Evolutionary conservation across 2,113 vertebrate genomes (phyloP).

Genomic region (Dromiciops gliroides): DNA sequence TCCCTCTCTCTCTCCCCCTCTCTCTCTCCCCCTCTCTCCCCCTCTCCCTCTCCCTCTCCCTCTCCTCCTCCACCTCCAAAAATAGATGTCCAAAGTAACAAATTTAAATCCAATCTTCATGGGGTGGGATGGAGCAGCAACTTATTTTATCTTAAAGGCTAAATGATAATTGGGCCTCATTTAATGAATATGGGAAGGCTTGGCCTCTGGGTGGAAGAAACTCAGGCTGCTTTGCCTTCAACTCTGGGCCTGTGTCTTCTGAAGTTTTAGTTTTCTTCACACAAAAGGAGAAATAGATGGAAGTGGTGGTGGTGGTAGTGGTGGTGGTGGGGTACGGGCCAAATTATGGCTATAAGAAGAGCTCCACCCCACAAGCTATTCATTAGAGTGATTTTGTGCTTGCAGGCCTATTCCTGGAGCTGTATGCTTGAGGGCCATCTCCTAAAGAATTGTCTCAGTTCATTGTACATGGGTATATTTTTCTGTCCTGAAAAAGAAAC

Average conservation of each 20-base stretch:
- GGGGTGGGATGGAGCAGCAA: not conserved
- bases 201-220: not conserved
- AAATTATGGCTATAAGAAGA: not conserved
- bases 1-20: not conserved
- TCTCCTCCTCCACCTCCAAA: not conserved
- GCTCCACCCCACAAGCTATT: not conserved
- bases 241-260: not conserved
- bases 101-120: conserved; percentile 9
- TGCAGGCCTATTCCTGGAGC: conserved; percentile 14
- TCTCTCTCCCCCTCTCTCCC: not conserved
- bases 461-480: not conserved
- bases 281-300: not conserved
- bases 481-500: conserved; percentile 1
- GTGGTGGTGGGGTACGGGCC: not conserved
- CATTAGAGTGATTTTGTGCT: not conserved
- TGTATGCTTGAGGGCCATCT: not conserved
- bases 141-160: conserved; percentile 23
- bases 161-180: not conserved
- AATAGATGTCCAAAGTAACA: not conserved
- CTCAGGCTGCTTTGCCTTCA: not conserved
- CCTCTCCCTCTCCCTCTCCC: not conserved
- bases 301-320: too few species aligned
- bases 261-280: conserved; percentile 16
- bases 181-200: not conserved
- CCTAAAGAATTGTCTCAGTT: not conserved